Conservation (phyloP, 2,797 vertebrate genomes). For the Diceros bicornis region DNA sequence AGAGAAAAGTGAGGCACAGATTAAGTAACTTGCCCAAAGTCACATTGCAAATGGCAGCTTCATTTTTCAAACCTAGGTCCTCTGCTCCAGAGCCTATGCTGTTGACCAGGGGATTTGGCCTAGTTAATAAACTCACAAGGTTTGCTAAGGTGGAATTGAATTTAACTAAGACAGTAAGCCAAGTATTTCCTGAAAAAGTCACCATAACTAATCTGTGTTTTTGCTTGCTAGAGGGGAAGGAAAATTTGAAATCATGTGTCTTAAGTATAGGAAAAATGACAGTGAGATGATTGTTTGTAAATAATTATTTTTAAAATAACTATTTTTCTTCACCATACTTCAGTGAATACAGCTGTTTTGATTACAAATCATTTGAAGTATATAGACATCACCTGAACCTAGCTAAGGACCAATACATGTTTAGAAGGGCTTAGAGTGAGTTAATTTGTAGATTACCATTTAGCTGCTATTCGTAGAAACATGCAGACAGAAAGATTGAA, state of each 20-base stretch:
- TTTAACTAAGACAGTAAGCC: conserved; percentile 77
- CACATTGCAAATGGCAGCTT: not conserved
- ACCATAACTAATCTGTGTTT: conserved; percentile 66
- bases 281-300: not conserved
- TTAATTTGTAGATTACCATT: conserved; percentile 55
- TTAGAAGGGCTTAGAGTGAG: not conserved
- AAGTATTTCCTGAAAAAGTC: conserved; percentile 66
- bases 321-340: conserved; percentile 47
- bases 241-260: conserved; percentile 53
- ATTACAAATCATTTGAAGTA: not conserved
- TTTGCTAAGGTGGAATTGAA: conserved; percentile 64
- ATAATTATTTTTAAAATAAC: not conserved
- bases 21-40: conserved; percentile 21
- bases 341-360: not conserved
- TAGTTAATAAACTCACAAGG: conserved; percentile 52
- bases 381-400: conserved; percentile 19
- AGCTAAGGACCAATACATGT: not conserved
- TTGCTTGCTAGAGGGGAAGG: not conserved
- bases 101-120: not conserved
- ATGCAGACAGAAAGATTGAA: conserved; percentile 32
- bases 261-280: conserved; percentile 18
- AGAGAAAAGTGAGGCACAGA: not conserved
- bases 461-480: conserved; percentile 52
- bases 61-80: not conserved
- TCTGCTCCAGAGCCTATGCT: not conserved